These are phyloP conservation scores for Stegostoma tigrinum DNA, from an alignment of 2,113 vertebrate species.

Conservation along the genomic window DNA sequence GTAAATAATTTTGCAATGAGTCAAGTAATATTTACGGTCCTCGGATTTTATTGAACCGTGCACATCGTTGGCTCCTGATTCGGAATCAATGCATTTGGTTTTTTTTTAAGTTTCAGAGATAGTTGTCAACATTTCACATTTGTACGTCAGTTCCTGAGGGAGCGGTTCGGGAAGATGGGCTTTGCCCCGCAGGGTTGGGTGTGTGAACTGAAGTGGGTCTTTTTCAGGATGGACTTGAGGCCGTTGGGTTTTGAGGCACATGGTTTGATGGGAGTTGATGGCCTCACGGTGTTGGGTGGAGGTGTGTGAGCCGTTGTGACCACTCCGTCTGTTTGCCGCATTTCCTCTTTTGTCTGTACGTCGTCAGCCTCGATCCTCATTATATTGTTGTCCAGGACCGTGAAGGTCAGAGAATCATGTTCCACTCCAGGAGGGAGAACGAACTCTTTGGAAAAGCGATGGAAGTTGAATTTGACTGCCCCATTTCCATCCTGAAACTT, in stretches of 20 bases:
- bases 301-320: background rate
- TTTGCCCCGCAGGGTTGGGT: background rate
- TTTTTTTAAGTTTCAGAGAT: background rate
- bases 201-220: background rate
- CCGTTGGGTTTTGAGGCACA: background rate
- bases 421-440: conserved; percentile 2
- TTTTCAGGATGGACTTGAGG: background rate
- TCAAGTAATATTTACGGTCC: background rate
- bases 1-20: background rate
- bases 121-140: background rate
- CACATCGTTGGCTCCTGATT: background rate
- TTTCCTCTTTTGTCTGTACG: background rate
- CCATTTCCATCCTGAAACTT: background rate
- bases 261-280: background rate
- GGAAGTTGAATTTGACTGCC: background rate
- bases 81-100: background rate
- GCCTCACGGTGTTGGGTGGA: background rate
- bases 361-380: background rate
- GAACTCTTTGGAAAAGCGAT: conserved; percentile 22
- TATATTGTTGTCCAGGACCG: background rate
- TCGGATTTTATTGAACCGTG: background rate
- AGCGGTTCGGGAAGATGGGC: background rate
- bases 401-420: background rate
- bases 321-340: background rate
- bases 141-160: background rate